A percentile compares a stretch with the other conserved stretches of the same genome.
Evolutionary conservation across 2,888 invertebrate genomes (phyloP).

Genomic region (Boloria selene): DNA sequence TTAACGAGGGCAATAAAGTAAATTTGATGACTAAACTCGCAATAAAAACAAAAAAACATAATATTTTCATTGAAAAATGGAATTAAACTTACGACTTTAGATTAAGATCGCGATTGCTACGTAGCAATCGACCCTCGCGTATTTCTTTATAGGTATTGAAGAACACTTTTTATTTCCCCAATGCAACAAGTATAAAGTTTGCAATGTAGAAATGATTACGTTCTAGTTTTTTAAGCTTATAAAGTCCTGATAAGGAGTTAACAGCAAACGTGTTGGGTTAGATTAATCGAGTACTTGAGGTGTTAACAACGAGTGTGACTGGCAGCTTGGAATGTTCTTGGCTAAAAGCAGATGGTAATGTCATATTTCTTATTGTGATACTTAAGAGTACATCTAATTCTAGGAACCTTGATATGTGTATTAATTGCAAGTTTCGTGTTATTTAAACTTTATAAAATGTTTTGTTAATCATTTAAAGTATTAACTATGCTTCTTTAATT

Average conservation of each 20-base stretch:
- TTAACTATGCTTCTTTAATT: too few species aligned
- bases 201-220: slow-evolving; percentile 21
- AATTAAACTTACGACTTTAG: slow-evolving; percentile 13
- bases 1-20: too few species aligned
- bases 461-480: too few species aligned
- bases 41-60: slow-evolving; percentile 2
- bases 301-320: slow-evolving; percentile 25
- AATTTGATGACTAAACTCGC: background rate
- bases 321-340: slow-evolving; percentile 25
- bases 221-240: slow-evolving; percentile 18
- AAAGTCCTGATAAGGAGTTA: slow-evolving; percentile 17
- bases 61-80: slow-evolving; percentile 13
- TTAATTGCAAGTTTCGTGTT: background rate
- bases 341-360: slow-evolving; percentile 27
- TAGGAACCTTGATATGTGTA: slow-evolving; percentile 5
- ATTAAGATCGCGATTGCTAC: slow-evolving; percentile 17
- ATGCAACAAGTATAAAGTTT: slow-evolving; percentile 16
- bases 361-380: slow-evolving; percentile 22
- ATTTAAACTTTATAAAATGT: too few species aligned
- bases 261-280: slow-evolving; percentile 21
- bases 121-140: slow-evolving; percentile 4
- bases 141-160: slow-evolving; percentile 7
- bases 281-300: slow-evolving; percentile 27
- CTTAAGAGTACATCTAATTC: background rate
- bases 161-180: background rate